phyloP scores from a whole-genome alignment of 2,888 invertebrate species.

The Dione vanillae region DNA sequence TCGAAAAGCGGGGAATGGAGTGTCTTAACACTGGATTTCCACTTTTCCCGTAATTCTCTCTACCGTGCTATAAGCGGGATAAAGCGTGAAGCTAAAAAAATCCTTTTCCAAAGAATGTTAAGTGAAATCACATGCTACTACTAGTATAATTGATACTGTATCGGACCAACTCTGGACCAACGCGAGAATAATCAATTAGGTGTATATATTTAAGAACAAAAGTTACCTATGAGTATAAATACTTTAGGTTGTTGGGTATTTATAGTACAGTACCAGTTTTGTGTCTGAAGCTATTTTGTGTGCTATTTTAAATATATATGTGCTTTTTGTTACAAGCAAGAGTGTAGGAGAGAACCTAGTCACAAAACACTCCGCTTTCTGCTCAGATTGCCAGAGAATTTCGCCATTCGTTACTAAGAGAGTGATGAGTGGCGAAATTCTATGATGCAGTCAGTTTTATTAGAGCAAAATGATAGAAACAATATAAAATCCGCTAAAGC shows the following conservation, averaged over 20 bases:
- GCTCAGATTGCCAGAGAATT: no score
- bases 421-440: no score
- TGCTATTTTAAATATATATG: no score
- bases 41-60: neutral
- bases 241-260: slow-evolving; percentile 45
- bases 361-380: no score
- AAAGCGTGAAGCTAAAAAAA: neutral
- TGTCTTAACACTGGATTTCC: neutral
- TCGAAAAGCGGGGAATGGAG: neutral
- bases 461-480: no score
- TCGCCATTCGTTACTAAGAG: no score
- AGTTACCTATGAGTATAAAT: slow-evolving; percentile 47
- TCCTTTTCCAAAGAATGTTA: neutral
- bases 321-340: no score
- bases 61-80: neutral
- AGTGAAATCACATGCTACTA: neutral
- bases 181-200: slow-evolving; percentile 64
- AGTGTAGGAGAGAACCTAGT: neutral
- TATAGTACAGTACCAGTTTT: slow-evolving; percentile 47
- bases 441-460: no score
- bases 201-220: slow-evolving; percentile 60
- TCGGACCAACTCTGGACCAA: slow-evolving; percentile 41
- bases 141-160: slow-evolving; percentile 18
- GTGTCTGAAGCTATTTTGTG: neutral
- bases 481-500: no score